Percentiles rank a stretch among this genome's conserved stretches.
Evolutionary conservation across 2,888 invertebrate species (phyloP).

Genomic region (Venusia cambrica): DNA sequence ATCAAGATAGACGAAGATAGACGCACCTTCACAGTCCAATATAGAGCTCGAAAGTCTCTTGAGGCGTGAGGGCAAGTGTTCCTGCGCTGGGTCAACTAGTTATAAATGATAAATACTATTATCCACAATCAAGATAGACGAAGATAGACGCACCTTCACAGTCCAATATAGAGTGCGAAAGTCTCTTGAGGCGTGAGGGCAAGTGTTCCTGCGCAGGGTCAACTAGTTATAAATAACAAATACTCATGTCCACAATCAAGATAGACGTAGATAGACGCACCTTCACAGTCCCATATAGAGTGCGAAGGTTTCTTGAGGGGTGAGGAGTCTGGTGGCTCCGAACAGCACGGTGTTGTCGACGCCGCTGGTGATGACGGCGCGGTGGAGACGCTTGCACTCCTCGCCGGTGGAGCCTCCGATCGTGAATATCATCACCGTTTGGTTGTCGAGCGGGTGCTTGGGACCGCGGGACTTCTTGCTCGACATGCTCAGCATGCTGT

Average conservation of each 20-base stretch:
- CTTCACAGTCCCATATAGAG: constrained; percentile 40
- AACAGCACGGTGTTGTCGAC: constrained; percentile 64
- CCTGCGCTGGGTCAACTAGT: too few species aligned
- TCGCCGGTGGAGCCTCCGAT: constrained; percentile 85
- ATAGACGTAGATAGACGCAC: too few species aligned
- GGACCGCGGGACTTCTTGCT: constrained; percentile 58
- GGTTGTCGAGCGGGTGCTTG: constrained; percentile 83
- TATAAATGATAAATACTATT: too few species aligned
- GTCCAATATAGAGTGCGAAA: constrained; percentile 34
- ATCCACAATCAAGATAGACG: too few species aligned
- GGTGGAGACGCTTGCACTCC: constrained; percentile 79
- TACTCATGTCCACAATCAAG: too few species aligned
- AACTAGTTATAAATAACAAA: too few species aligned
- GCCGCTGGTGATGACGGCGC: constrained; percentile 69
- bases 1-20: too few species aligned
- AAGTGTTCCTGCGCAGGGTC: too few species aligned
- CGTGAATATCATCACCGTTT: constrained; percentile 83
- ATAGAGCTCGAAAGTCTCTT: too few species aligned
- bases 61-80: too few species aligned
- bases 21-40: too few species aligned
- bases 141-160: too few species aligned
- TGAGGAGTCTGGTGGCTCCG: constrained; percentile 61
- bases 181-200: constrained; percentile 63
- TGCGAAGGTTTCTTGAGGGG: constrained; percentile 52
- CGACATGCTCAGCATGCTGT: constrained; percentile 77